Base-by-base conservation (phyloP, 2,888 invertebrate species). In the Drosophila infuscata region DNA sequence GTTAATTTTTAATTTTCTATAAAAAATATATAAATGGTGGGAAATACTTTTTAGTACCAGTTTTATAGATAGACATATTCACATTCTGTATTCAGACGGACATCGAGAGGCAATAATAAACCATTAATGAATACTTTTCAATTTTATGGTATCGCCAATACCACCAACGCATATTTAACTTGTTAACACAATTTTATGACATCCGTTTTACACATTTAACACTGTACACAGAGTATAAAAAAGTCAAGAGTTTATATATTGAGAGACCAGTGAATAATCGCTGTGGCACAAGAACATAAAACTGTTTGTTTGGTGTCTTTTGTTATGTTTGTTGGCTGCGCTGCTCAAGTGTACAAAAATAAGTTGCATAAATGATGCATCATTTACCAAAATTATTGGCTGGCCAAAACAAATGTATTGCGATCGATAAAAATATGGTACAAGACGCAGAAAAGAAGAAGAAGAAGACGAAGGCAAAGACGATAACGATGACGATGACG, bases 381-480 rank as follows among this genome's bases (percentile, higher is more conserved):
- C 67, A 70, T 72, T 75, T 73, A 70, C 53, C 57, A 82, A 72
- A 87, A 57, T 59, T 81, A 76, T 80, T 67, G 72, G 59, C 49
- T 62, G 65, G 70, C 57, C 25, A 53, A 76, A 73, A 81, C 74
- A 63, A 83, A 83, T 83, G 73, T 73, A 82, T 75, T 74, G 59
- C 75, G 80, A 82, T 77, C 81, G 70, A 72, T 79, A 88, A 84
- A 75, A 52, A 49, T 17, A 52, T 36, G n/a, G 46, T 35, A 63
- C 60, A 29, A 57, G 58, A 49, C 32, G 48, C 29, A 36, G 52
- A 53, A 41, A 53, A 41, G 33, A 15, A 11, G 36, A 25, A 32
- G 63, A 35, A 49, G 57, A 70, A 38, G 49, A 12, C 35, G 35
- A 35, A 35, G 25, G 3, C n/a, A 9, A 56, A 56, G 43, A 53